A percentile compares a stretch with the other conserved stretches of the same genome.
Evolutionary conservation across 2,113 vertebrate genomes (phyloP).

Genomic region (Hypomesus transpacificus): DNA sequence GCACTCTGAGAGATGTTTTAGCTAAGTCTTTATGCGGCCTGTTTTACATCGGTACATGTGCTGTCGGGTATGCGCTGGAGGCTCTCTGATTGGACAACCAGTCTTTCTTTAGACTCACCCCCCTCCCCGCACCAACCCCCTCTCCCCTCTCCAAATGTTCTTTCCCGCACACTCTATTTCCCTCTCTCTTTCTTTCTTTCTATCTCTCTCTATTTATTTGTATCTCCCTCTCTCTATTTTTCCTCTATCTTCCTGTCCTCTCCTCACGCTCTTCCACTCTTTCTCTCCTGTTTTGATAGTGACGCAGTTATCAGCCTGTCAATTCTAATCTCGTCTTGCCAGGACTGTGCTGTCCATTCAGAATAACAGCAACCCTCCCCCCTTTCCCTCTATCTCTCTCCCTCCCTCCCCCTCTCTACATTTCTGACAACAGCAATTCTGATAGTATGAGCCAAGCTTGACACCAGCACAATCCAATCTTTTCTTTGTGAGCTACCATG

Average conservation of each 20-base stretch:
- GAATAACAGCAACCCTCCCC: conserved; percentile 56
- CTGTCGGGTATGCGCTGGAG: conserved; percentile 26
- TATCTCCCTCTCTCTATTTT: conserved; percentile 26
- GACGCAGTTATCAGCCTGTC: conserved; percentile 71
- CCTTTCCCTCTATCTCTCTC: conserved; percentile 21
- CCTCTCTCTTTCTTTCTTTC: conserved; percentile 6
- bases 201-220: conserved; percentile 27
- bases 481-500: conserved; percentile 25
- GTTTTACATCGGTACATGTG: conserved; percentile 33
- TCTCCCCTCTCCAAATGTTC: background rate
- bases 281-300: conserved; percentile 65
- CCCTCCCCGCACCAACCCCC: background rate
- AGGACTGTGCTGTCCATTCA: conserved; percentile 67
- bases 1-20: conserved; percentile 13
- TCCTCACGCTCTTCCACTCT: conserved; percentile 15
- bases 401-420: conserved; percentile 26
- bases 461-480: conserved; percentile 49
- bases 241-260: conserved; percentile 15
- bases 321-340: conserved; percentile 73
- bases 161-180: conserved; percentile 2
- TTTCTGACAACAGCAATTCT: conserved; percentile 55
- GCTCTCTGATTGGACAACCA: conserved; percentile 37
- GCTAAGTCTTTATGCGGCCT: conserved; percentile 34
- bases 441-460: conserved; percentile 53
- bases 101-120: conserved; percentile 12